Evolutionary conservation across 2,113 vertebrate species (phyloP), one percentile per base, ranked within the genome.

Genomic region (Arothron firmamentum): DNA sequence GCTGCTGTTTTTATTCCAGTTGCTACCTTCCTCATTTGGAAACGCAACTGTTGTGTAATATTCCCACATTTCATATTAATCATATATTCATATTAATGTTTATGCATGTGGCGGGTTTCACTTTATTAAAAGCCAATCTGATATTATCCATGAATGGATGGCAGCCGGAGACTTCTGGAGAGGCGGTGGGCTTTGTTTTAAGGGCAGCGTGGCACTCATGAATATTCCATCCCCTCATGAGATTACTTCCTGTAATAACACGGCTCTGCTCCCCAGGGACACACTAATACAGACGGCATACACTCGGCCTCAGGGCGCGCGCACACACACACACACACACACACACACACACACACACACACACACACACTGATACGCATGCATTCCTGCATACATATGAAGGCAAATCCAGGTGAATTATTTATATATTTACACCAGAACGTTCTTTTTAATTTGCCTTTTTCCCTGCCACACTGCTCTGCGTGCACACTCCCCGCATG

Each of bases 191-290:
- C 84, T 83, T 85, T 87, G 83, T 86, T 86, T 85, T 87, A 85
- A 85, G 81, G 82, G 82, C 75, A 80, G 52, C 63, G 9, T 25
- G 16, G 61, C 50, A 49, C 88, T 89, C 85, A 89, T 89, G 82
- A 86, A 89, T 89, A 89, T 89, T 89, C 85, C 77, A 86, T 78
- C 77, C 74, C 65, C 77, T 79, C 85, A 81, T 79, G 79, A 85
- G 81, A 87, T 86, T 80, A 84, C 72, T 80, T 81, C 79, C 78
- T 78, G 75, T 83, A 86, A 85, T 84, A 87, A 87, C 71, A 66
- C 60, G 46, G 63, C 68, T 61, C 59, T 0, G 55, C 59, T 87
- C 85, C 86, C 84, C 81, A 85, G 83, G 83, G 86, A 87, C 79
- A 67, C 52, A 58, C 81, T 28, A 56, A 58, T 70, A 72, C 70